These are phyloP conservation scores for Pogonocherus hispidulus DNA, from an alignment of 2,888 invertebrate genomes.

Conservation along the genomic window DNA sequence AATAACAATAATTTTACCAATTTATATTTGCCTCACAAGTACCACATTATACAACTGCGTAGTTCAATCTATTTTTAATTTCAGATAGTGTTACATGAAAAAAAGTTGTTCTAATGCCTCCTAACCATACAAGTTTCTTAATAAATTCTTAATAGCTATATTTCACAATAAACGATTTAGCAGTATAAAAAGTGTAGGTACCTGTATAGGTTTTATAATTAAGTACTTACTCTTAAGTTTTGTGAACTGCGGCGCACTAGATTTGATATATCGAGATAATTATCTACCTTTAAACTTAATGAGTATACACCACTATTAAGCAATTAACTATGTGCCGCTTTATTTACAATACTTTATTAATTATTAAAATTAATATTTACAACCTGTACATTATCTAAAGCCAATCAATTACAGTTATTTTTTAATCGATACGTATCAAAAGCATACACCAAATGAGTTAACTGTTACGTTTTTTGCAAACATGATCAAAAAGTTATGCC, in stretches of 20 bases:
- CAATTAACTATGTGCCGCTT: conserved; percentile 14
- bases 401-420: conserved; percentile 9
- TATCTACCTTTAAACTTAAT: conserved; percentile 13
- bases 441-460: background rate
- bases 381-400: conserved; percentile 1
- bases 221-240: background rate
- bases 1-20: too few relatives aligned
- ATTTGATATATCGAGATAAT: conserved; percentile 17
- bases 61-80: too few relatives aligned
- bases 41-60: too few relatives aligned
- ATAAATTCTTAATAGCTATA: background rate
- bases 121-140: too few relatives aligned
- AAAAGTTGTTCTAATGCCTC: too few relatives aligned
- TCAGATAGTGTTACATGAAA: too few relatives aligned
- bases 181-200: background rate
- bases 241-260: background rate
- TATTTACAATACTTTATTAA: conserved; percentile 18
- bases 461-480: conserved; percentile 4
- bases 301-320: conserved; percentile 16
- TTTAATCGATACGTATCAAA: conserved; percentile 2
- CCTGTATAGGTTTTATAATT: conserved; percentile 9
- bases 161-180: conserved; percentile 3
- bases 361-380: conserved; percentile 13
- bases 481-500: background rate
- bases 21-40: too few relatives aligned